Evolutionary conservation across 2,797 vertebrate species (phyloP), one percentile per base, ranked within the genome.

Genomic region (Hydrolagus colliei): DNA sequence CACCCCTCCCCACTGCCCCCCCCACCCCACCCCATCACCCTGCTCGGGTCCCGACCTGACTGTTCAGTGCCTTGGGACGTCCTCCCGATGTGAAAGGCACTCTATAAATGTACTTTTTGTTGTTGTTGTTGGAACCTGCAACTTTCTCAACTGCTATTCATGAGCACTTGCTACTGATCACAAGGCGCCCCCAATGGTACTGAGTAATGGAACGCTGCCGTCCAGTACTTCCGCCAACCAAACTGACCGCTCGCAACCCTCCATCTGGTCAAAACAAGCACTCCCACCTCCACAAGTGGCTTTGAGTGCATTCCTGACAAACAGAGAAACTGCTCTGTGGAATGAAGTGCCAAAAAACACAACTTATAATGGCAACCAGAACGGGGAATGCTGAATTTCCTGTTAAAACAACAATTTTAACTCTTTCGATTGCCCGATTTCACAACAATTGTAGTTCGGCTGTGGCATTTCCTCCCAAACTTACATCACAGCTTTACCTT

Each of bases 301-400:
- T 61, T 59, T 41, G 79, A 84, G 41, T 20, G 14, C 63, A 68
- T 68, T 41, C 79, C 63, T 86, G 86, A 78, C 18, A 76, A 65
- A 67, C 32, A 65, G 61, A 14, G 74, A 86, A 27, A 32, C 65
- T 65, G 61, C 61, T 20, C 32, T 73, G 32, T 62, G 13, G 71
- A 41, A 75, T 32, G 4, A 41, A 13, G 20, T 75, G 86, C 86
- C 73, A 86, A 86, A 62, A 77, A 74, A 74, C 86, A 78, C 86
- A 86, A 13, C 11, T 2, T 32, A n/a, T 67, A 77, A 77, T 77
- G 65, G 27, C 63, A 86, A 68, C 86, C 86, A 86, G 63, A 86
- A 86, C 67, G 32, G 13, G 85, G n/a, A 86, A 12, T 61, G 20
- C 35, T 85, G 78, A 20, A 22, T 35, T 80, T 52, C 22, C 65